Conservation (phyloP, 2,888 invertebrate species). For the Nemotelus pantherinus region DNA sequence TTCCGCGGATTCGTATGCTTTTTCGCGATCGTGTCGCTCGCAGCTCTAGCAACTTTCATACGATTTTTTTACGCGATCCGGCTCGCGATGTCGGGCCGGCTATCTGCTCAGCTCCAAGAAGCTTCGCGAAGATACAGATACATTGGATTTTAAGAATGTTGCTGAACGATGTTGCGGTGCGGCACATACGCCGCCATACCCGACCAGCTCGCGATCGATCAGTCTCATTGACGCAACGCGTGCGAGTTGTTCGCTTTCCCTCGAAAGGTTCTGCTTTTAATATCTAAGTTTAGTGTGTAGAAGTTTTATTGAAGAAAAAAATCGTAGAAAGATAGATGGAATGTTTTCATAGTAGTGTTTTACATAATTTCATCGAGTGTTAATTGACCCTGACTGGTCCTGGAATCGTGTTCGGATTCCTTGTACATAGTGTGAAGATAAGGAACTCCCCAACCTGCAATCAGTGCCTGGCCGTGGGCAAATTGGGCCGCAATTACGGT, state of each 20-base stretch:
- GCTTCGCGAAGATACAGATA: conserved; percentile 11
- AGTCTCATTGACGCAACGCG: conserved; percentile 59
- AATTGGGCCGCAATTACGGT: no score
- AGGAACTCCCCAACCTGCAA: no score
- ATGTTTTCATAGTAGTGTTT: background rate
- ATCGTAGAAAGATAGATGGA: conserved; percentile 20
- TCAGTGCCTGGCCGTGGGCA: no score
- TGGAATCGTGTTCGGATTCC: no score
- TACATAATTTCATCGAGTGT: no score
- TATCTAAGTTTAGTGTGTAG: conserved; percentile 12
- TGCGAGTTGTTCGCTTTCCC: conserved; percentile 56
- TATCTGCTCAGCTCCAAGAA: conserved; percentile 7
- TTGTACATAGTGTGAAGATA: no score
- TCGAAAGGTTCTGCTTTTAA: conserved; percentile 12
- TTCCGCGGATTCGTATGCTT: conserved; percentile 6
- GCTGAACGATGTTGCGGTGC: background rate
- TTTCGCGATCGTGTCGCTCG: conserved; percentile 35
- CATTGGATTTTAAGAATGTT: background rate
- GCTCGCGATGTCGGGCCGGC: background rate
- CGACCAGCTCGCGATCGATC: conserved; percentile 3
- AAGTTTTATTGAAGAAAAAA: background rate
- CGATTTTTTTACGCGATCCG: background rate
- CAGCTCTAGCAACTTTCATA: background rate
- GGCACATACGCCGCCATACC: background rate
- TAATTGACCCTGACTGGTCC: no score